These are phyloP conservation scores for Temnothorax curvispinosus DNA, from an alignment of 1,140 invertebrate species.

Conservation along the genomic window DNA sequence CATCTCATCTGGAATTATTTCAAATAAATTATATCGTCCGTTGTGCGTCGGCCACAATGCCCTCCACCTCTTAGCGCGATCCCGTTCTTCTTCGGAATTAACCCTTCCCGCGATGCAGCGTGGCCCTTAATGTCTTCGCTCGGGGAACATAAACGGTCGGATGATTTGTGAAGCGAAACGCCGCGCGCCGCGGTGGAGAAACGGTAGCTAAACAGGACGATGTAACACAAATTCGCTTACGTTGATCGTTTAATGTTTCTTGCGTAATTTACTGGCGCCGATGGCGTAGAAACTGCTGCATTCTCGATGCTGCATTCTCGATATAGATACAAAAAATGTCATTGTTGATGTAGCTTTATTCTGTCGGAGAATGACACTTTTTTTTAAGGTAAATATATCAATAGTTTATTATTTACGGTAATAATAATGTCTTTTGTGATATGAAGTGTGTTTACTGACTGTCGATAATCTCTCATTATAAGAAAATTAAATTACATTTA, in stretches of 20 bases:
- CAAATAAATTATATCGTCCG: conserved; percentile 33
- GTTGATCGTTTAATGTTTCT: conserved; percentile 20
- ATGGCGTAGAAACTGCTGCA: background rate
- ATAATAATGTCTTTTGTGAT: background rate
- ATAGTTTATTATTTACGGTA: background rate
- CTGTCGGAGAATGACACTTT: background rate
- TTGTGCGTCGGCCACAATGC: conserved; percentile 7
- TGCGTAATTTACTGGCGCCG: background rate
- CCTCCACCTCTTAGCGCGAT: conserved; percentile 10
- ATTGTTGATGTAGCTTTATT: background rate
- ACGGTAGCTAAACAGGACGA: conserved; percentile 42
- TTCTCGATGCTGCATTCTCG: background rate
- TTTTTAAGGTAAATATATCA: background rate
- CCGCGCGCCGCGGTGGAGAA: background rate
- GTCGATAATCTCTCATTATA: background rate
- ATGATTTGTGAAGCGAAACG: conserved; percentile 50
- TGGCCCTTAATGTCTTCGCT: conserved; percentile 24
- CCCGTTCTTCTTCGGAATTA: conserved; percentile 47
- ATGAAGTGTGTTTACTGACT: background rate
- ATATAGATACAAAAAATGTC: background rate
- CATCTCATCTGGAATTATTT: conserved; percentile 46
- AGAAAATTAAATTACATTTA: conserved; percentile 1
- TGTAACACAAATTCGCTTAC: conserved; percentile 39
- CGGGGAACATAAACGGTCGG: conserved; percentile 31
- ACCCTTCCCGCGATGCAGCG: conserved; percentile 18